These are phyloP conservation scores for Diplogasteroides magnus DNA, from an alignment of 1,140 invertebrate genomes.

Conservation along the genomic window DNA sequence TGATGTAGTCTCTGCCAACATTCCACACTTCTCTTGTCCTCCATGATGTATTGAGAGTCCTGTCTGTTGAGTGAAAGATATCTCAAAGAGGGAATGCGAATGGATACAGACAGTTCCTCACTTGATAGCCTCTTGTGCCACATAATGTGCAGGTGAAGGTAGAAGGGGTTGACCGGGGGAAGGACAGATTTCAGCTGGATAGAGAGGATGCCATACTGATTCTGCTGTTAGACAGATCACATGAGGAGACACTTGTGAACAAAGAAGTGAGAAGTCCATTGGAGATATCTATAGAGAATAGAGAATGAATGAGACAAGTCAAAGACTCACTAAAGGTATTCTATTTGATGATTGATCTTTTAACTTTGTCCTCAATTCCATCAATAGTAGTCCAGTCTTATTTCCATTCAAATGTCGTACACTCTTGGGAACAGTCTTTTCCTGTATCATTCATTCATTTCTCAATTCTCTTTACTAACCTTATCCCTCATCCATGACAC, in stretches of 20 bases:
- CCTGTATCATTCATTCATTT: background rate
- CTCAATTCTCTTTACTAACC: background rate
- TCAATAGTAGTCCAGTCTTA: constrained; percentile 46
- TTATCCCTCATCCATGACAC: constrained; percentile 36
- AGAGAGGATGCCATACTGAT: constrained; percentile 51
- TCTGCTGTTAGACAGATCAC: constrained; percentile 54
- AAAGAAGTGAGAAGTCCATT: constrained; percentile 26
- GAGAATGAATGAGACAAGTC: background rate
- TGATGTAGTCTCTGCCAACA: constrained; percentile 44
- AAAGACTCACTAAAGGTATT: constrained; percentile 41
- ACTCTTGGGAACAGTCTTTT: constrained; percentile 29
- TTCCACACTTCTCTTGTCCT: constrained; percentile 33
- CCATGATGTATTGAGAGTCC: constrained; percentile 36
- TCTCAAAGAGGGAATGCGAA: background rate
- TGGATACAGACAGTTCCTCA: constrained; percentile 15
- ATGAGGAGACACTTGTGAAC: constrained; percentile 38
- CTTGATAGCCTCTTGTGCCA: constrained; percentile 46
- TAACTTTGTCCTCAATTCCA: constrained; percentile 50
- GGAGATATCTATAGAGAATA: constrained; percentile 24
- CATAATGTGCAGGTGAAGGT: constrained; percentile 43
- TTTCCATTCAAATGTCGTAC: constrained; percentile 46
- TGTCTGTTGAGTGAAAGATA: constrained; percentile 7
- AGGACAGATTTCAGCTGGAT: constrained; percentile 43
- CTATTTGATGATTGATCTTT: constrained; percentile 25
- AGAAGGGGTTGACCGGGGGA: constrained; percentile 21